Conservation (phyloP, 2,888 invertebrate genomes). For the Drymonia ruficornis region DNA sequence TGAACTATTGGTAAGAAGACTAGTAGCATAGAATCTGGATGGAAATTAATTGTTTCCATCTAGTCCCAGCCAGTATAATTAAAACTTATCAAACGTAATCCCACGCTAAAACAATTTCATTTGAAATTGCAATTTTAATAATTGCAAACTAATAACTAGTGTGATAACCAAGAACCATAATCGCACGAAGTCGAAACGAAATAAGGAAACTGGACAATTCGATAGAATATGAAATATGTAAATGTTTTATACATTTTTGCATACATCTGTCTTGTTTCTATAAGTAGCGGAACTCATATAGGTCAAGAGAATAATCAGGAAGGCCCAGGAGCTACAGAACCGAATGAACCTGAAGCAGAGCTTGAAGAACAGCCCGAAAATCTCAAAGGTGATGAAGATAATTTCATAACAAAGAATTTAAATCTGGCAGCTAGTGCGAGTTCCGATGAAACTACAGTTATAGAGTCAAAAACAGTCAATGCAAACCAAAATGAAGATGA, state of each 20-base stretch:
- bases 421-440: neutral
- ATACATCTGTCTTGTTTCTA: neutral
- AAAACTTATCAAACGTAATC: neutral
- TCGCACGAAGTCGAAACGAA: conserved; percentile 2
- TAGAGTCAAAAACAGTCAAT: too few relatives aligned
- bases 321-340: neutral
- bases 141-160: conserved; percentile 14
- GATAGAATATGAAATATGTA: conserved; percentile 17
- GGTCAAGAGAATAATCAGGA: neutral
- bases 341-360: neutral
- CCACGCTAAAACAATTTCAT: neutral
- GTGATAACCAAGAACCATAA: conserved; percentile 16
- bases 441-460: neutral
- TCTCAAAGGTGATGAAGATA: neutral
- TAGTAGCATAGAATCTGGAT: neutral
- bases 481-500: too few relatives aligned
- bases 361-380: neutral
- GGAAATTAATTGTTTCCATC: neutral
- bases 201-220: neutral
- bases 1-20: neutral
- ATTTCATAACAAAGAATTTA: neutral
- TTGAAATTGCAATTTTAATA: neutral
- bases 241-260: conserved; percentile 7
- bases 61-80: neutral
- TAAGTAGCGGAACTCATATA: neutral